Percentiles rank a stretch among this genome's conserved stretches.
Evolutionary conservation across 35 echinoderm and acorn worm genomes (phyloP).

Genomic region (Anneissia japonica): DNA sequence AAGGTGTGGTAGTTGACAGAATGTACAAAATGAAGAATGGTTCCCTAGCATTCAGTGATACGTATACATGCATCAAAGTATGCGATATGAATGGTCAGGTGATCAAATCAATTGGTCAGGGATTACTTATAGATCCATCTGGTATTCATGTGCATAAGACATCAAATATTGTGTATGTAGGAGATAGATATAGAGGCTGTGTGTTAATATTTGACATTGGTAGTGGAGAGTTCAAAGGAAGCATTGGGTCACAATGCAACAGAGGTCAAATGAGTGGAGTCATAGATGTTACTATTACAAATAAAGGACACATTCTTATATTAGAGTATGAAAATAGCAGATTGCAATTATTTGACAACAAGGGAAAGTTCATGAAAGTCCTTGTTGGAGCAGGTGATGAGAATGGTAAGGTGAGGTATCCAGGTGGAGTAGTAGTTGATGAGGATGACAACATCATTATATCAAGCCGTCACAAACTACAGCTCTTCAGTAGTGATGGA

Average conservation of each 20-base stretch:
- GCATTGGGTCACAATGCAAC: no score
- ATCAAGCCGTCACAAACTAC: no score
- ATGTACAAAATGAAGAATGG: neutral
- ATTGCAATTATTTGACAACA: no score
- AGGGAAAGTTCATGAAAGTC: no score
- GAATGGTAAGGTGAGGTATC: no score
- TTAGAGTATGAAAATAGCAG: neutral
- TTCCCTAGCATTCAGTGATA: neutral
- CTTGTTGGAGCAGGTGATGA: no score
- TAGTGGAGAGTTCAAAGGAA: neutral
- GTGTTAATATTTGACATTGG: neutral
- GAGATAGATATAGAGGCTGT: neutral
- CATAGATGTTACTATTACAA: neutral
- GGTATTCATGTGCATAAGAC: neutral
- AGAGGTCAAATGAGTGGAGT: neutral
- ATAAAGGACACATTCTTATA: neutral
- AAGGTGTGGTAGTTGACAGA: neutral
- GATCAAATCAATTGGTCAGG: neutral
- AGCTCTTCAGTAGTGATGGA: no score
- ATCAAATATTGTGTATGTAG: neutral
- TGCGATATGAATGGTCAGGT: neutral
- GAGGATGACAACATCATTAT: no score
- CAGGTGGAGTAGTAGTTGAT: no score
- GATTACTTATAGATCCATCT: neutral
- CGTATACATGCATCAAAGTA: neutral